Base-by-base conservation (phyloP, 2,797 vertebrate species). In the Orestias chungarensis region DNA sequence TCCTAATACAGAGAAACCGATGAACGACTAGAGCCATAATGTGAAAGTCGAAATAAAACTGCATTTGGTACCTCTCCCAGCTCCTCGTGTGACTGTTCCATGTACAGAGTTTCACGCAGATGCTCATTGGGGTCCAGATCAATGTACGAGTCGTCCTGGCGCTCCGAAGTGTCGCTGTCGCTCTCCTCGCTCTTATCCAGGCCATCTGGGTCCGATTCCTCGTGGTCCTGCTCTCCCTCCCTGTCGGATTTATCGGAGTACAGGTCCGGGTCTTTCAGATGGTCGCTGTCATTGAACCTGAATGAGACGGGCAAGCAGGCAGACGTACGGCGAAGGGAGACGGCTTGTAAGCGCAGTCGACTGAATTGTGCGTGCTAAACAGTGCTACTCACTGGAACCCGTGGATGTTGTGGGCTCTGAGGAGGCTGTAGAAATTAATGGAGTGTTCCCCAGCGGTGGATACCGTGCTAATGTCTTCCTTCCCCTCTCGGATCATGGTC, bases 181-280 rank as follows among this genome's bases (percentile, higher is more conserved):
- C 97, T 99, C 89, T 99, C 98, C 87, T 99, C 97, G 0, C 97
- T 99, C 91, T 98, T 98, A 75, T 96, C 97, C 87, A 97, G 29
- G 11, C 94, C 96, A 38, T 99, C 97, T 0, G 96, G 96, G 84
- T 99, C 98, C 0, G 97, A 99, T 59, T 99, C 98, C 95, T 90
- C 97, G 0, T 96, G 97, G 73, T 99, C 97, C 74, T 94, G 97
- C 80, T 99, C 98, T 5, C 96, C 97, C 89, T 99, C 97, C 74
- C 97, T 93, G 92, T 99, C 98, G 0, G 97, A 99, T 85, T 99
- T 99, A 93, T 99, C 98, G 0, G 97, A 99, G 89, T 99, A 99
- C 42, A 96, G 93, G 89, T 99, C 97, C 12, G 96, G 95, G 91
- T 99, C 98, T 91, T 97, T 99, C 85, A 97, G 95, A 74, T 97